These are phyloP conservation scores for Nymphicus hollandicus DNA, from an alignment of 2,113 vertebrate species.

Conservation along the genomic window DNA sequence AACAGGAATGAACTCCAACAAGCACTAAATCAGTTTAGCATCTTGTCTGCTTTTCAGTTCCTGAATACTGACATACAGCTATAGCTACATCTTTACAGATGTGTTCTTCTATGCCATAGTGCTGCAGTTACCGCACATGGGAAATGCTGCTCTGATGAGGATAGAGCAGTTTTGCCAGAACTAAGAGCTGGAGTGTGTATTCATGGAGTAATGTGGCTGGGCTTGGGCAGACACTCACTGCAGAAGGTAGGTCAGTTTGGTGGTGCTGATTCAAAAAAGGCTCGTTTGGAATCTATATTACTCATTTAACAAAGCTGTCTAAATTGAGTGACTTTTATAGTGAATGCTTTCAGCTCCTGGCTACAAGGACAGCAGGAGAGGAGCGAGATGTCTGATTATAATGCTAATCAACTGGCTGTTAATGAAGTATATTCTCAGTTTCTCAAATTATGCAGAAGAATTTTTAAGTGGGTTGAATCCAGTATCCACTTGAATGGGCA, in stretches of 20 bases:
- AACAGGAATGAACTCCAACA: not conserved
- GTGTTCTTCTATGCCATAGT: fast-evolving
- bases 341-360: not conserved
- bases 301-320: not conserved
- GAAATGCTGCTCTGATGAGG: not conserved
- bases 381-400: not conserved
- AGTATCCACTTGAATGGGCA: conserved; percentile 54
- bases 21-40: not conserved
- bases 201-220: not conserved
- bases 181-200: not conserved
- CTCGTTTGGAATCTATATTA: not conserved
- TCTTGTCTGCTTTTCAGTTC: not conserved
- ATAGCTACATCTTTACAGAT: not conserved
- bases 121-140: not conserved
- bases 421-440: conserved; percentile 10
- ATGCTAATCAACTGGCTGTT: not conserved
- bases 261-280: not conserved
- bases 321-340: not conserved
- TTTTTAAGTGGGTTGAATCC: conserved; percentile 10
- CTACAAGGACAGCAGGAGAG: not conserved
- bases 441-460: conserved; percentile 42
- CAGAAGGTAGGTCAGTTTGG: not conserved
- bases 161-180: not conserved
- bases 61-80: not conserved
- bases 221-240: not conserved